Evolutionary conservation across 2,113 vertebrate species (phyloP), one percentile per base, ranked within the genome.

Genomic region (Trogon surrucura): DNA sequence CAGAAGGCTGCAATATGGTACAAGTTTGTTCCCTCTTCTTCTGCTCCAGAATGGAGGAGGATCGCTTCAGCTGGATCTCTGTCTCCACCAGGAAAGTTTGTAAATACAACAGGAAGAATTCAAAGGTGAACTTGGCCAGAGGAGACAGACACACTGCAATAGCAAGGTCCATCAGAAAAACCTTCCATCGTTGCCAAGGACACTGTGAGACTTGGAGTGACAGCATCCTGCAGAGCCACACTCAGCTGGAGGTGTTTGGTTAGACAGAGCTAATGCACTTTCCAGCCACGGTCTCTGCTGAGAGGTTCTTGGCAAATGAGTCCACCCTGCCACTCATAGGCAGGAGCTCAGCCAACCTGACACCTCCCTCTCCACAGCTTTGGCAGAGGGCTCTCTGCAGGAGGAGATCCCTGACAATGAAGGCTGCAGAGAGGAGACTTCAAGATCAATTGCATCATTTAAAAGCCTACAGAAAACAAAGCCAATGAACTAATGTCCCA

Each of bases 271-370:
- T 65, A 50, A 16, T 9, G 38, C 57, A 27, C 60, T 71, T 66
- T 71, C 38, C 88, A 71, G 90, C 60, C 92, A 26, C 69, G n/a
- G 10, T 16, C 61, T 92, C 45, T 84, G 45, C 89, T 91, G 84
- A 95, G 94, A 87, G 16, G 61, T 54, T 93, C 93, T 81, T 81
- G 85, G 88, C 72, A 95, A 30, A 60, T 1, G 57, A 93, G 57
- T n/a, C 12, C 51, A 65, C 32, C 10, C 69, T 90, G 90, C 69
- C 92, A 92, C 69, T 94, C 89, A 89, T 3, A 50, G 22, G 73
- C 90, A 90, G 80, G 64, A 88, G 75, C 95, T 69, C 72, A 56
- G 85, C 80, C 88, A 84, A 64, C 48, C 48, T 26, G 18, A 34
- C 88, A 90, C 34, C 74, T 83, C 60, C 71, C 29, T 90, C 75